Evolutionary conservation across 2,797 vertebrate species (phyloP).

Genomic region (Sebastes minor): DNA sequence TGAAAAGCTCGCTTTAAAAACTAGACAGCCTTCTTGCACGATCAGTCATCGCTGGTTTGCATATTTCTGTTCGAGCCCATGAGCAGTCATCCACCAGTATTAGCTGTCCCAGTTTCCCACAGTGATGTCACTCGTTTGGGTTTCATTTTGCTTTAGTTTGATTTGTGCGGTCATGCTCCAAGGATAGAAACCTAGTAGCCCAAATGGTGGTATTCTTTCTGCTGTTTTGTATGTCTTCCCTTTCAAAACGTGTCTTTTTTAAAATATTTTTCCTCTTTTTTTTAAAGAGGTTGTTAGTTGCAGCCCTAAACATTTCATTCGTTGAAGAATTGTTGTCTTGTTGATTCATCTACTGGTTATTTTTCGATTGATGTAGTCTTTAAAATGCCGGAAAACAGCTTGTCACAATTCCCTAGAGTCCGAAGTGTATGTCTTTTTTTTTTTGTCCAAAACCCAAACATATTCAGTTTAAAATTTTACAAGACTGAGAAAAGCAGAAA

Average conservation of each 20-base stretch:
- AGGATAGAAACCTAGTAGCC: background rate
- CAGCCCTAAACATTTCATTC: no score
- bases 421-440: background rate
- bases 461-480: background rate
- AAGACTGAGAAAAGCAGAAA: background rate
- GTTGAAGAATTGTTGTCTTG: background rate
- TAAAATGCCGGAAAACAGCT: background rate
- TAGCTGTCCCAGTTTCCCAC: slow-evolving; percentile 49
- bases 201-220: slow-evolving; percentile 13
- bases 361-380: background rate
- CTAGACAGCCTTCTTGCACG: background rate
- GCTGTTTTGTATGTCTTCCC: background rate
- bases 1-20: background rate
- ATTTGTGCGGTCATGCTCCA: slow-evolving; percentile 14
- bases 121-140: slow-evolving; percentile 47
- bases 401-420: background rate
- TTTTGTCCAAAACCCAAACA: background rate
- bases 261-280: no score
- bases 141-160: slow-evolving; percentile 45
- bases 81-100: slow-evolving; percentile 26
- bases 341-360: background rate
- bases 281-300: no score
- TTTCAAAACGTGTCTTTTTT: background rate
- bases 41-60: background rate
- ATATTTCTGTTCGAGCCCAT: slow-evolving; percentile 25